These are phyloP conservation scores for Cryptotis parvus DNA, from an alignment of 2,113 vertebrate species.

Conservation along the genomic window DNA sequence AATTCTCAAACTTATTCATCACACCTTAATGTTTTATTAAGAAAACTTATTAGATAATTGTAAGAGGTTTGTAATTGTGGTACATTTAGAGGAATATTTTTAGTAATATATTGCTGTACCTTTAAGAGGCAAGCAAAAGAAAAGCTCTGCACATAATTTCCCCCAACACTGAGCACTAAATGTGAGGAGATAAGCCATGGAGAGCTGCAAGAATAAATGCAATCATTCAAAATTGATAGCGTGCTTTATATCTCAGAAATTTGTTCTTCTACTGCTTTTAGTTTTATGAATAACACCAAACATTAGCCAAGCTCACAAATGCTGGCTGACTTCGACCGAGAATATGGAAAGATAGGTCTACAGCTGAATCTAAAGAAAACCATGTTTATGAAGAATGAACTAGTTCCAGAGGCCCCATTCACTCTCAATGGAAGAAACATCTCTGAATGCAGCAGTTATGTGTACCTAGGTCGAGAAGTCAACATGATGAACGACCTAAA, in stretches of 20 bases:
- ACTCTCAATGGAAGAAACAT: too few relatives aligned
- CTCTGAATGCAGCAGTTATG: too few relatives aligned
- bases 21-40: background rate
- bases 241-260: slow-evolving; percentile 1
- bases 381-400: too few relatives aligned
- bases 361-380: too few relatives aligned
- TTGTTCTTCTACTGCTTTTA: too few relatives aligned
- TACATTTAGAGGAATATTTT: background rate
- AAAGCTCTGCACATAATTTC: background rate
- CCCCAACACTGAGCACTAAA: background rate
- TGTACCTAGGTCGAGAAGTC: too few relatives aligned
- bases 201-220: background rate
- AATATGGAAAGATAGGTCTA: too few relatives aligned
- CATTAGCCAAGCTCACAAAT: too few relatives aligned
- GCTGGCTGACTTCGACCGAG: too few relatives aligned
- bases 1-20: background rate
- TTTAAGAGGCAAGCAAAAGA: background rate
- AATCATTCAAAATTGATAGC: background rate
- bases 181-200: background rate
- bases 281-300: too few relatives aligned
- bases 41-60: background rate
- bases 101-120: background rate
- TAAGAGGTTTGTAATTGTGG: background rate
- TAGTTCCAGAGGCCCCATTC: too few relatives aligned
- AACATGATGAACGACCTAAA: too few relatives aligned